These are phyloP conservation scores for Globicephala melas DNA, from an alignment of 2,113 vertebrate species.

Conservation along the genomic window DNA sequence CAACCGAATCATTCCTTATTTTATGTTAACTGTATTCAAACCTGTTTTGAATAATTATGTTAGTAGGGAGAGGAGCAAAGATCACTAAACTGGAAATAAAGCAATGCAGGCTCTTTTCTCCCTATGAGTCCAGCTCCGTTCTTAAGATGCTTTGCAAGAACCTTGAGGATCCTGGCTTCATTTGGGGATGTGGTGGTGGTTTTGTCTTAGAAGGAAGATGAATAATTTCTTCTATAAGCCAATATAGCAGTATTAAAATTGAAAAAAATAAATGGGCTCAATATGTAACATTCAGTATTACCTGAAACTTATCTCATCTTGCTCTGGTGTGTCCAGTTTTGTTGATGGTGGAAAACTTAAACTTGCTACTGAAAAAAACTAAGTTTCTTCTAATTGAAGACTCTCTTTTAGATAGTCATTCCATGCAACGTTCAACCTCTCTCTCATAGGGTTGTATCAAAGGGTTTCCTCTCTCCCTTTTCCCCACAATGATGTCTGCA, in stretches of 20 bases:
- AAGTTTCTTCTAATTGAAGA: neutral
- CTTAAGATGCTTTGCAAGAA: constrained; percentile 34
- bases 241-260: neutral
- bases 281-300: neutral
- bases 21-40: neutral
- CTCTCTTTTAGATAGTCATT: neutral
- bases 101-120: neutral
- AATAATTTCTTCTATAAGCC: neutral
- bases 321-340: neutral
- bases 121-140: neutral
- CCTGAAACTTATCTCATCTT: neutral
- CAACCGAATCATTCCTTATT: neutral
- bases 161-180: neutral
- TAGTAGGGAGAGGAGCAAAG: neutral
- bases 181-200: neutral
- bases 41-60: constrained; percentile 17
- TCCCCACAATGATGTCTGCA: neutral
- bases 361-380: neutral
- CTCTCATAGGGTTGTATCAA: neutral
- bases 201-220: constrained; percentile 28
- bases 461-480: neutral
- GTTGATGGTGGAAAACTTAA: neutral
- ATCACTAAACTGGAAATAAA: neutral
- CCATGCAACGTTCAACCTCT: neutral
- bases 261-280: neutral